Evolutionary conservation across 1,140 invertebrate species (phyloP).

Genomic region (Palaemon carinicauda): DNA sequence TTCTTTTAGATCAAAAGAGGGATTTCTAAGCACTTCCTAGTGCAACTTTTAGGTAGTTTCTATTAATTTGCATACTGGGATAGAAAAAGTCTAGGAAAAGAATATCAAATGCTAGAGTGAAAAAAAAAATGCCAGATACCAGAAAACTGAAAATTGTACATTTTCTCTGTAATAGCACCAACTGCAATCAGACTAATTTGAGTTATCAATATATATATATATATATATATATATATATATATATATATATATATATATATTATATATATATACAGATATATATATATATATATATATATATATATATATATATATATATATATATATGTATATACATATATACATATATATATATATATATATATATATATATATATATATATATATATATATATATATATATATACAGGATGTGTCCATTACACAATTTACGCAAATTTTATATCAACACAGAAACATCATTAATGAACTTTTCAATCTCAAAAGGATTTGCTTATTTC

Average conservation of each 20-base stretch:
- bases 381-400: background rate
- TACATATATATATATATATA: background rate
- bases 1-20: too few species aligned
- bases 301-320: constrained; percentile 2
- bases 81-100: too few species aligned
- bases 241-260: constrained; percentile 2
- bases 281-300: background rate
- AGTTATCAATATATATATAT: background rate
- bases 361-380: background rate
- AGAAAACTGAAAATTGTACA: background rate
- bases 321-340: background rate
- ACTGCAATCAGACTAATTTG: too few species aligned
- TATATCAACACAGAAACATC: too few species aligned
- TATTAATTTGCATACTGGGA: too few species aligned
- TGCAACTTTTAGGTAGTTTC: too few species aligned
- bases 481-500: too few species aligned
- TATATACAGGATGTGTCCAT: too few species aligned
- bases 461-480: too few species aligned
- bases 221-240: background rate
- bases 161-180: background rate
- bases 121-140: background rate
- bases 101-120: too few species aligned
- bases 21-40: too few species aligned
- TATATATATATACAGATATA: background rate
- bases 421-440: too few species aligned